Evolutionary conservation across 1,140 invertebrate genomes (phyloP), one percentile per base, ranked within the genome.

Genomic region (Coelopa frigida): DNA sequence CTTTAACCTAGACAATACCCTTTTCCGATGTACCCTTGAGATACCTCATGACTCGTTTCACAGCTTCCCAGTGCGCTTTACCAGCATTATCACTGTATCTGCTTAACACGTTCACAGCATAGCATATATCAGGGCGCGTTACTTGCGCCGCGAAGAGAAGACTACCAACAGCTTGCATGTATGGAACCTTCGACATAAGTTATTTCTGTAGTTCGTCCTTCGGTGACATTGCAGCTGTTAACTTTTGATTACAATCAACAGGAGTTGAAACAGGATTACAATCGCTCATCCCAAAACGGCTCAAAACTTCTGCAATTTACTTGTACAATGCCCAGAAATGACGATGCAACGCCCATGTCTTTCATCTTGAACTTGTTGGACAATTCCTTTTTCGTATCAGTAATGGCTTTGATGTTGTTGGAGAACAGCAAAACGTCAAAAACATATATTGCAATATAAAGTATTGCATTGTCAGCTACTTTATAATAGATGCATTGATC

Each of bases 51-150:
- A 73, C 50, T 27, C 59, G 47, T 44, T 70, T 69, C 4, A 52
- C 57, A 17, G 58, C 56, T 37, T 27, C 33, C 62, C 61, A 71
- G 49, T 68, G 50, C 14, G 35, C 36, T 29, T 52, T 47, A 7
- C 44, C 51, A 15, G 52, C 54, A 35, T 58, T 49, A 15, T 46
- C 32, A 38, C 38, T 46, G 46, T 61, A 70, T 44, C 49, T 17
- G 44, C 50, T 55, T 11, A 51, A 37, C 1, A 38, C 32, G 32
- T 52, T 59, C 6, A 61, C 61, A 7, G 61, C 54, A 56, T 53
- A 70, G 5, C 52, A 8, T n/a, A 73, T 66, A 48, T 73, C 66
- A 15, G 70, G 70, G 43, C 70, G 50, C 4, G 69, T 70, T 23
- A 43, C 57, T 6, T 53, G 23, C 0, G 66, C 31, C 3, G 67